These are phyloP conservation scores for Ophioninae sp. DNA, from an alignment of 2,888 invertebrate genomes.

Conservation along the genomic window DNA sequence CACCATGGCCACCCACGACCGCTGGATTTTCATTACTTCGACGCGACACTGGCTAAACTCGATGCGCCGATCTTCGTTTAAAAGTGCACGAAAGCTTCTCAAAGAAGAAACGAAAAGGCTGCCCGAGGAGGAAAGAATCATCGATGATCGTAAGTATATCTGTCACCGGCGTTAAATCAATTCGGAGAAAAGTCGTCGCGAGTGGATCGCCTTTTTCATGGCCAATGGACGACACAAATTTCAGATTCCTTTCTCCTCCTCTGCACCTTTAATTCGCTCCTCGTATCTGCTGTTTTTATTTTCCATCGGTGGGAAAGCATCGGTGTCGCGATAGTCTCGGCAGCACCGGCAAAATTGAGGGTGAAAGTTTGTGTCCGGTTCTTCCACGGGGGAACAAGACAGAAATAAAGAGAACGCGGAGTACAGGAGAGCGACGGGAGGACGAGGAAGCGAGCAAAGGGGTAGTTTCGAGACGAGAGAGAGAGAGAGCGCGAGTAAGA, in stretches of 20 bases:
- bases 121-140: no score
- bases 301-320: slow-evolving; percentile 11
- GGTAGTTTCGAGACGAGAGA: slow-evolving; percentile 10
- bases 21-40: slow-evolving; percentile 9
- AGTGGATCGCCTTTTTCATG: slow-evolving; percentile 28
- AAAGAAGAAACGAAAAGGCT: not conserved
- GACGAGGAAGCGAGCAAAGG: not conserved
- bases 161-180: not conserved
- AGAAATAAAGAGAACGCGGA: slow-evolving; percentile 41
- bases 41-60: no score
- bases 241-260: slow-evolving; percentile 40
- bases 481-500: slow-evolving; percentile 33
- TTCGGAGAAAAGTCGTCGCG: slow-evolving; percentile 14
- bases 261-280: not conserved
- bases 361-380: slow-evolving; percentile 69
- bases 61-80: no score
- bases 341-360: slow-evolving; percentile 67
- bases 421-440: slow-evolving; percentile 16
- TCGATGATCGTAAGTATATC: no score
- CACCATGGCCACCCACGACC: not conserved
- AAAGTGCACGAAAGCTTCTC: no score
- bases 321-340: slow-evolving; percentile 14
- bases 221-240: slow-evolving; percentile 1
- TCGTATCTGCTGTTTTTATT: slow-evolving; percentile 19
- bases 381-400: slow-evolving; percentile 47